Evolutionary conservation across 2,797 vertebrate genomes (phyloP), one percentile per base, ranked within the genome.

Genomic region (Sardinella longiceps): DNA sequence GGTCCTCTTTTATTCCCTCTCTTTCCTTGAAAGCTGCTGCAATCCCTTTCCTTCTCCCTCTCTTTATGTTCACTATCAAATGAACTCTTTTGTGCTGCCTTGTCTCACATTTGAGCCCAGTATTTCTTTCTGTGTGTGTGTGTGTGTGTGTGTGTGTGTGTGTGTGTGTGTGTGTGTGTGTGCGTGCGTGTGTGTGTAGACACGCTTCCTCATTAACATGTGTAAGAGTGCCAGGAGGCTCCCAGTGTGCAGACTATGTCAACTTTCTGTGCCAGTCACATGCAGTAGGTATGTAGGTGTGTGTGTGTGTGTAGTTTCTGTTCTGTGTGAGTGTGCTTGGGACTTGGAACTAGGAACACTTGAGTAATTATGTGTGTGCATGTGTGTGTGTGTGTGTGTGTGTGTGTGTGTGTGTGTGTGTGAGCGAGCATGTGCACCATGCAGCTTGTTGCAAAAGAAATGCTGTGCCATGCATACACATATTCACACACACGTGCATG

Each of bases 401-500:
- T 83, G 86, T 89, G 89, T 87, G 51, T 37, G 39, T 81, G 28
- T 81, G 25, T 37, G 86, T 83, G 86, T 89, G 89, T 87, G 20
- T 3, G n/a, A n/a, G 56, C 20, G 48, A 48, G 85, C 66, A 3
- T 60, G 23, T 18, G 43, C 50, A 66, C 82, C 28, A n/a, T n/a
- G 48, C 81, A 85, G 87, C 87, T 88, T 89, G 88, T 87, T 90
- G 89, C 60, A 90, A 83, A n/a, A 56, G 86, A n/a, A n/a, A n/a
- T n/a, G n/a, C 89, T 89, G 88, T 86, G 89, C 86, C 87, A 56
- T 84, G 88, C 86, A 92, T 92, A 92, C 89, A 86, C 88, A 92
- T 91, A 91, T 91, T 89, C 94, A 94, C 93, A 94, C 91, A 93
- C 91, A 94, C 92, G n/a, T 3, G 3, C 12, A 11, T 48, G 46